Base-by-base conservation (phyloP, 2,888 invertebrate species). In the Pandemis heparana region DNA sequence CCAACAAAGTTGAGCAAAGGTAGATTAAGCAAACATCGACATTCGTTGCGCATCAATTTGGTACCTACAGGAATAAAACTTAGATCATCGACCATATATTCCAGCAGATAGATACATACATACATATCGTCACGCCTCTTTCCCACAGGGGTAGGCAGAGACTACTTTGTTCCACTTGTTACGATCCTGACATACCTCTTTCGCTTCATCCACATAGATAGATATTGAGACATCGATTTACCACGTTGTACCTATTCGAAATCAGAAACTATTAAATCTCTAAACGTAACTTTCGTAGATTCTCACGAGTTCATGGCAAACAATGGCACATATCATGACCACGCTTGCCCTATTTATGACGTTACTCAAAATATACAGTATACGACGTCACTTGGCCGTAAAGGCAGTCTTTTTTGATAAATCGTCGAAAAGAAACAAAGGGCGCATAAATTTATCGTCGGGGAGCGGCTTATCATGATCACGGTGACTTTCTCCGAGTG, bases 401-500 rank as follows among this genome's bases (percentile, higher is more conserved):
- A 87, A 85, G 84, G 83, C 85, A 80, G 80, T 82, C 78, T 84
- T 89, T 91, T 91, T 91, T 92, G 90, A 92, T 92, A 90, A 90
- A 92, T 92, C 86, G 86, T 85, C 81, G 88, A 90, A 91, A 92
- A 92, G 90, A 92, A 91, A 93, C 92, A 94, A 94, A 94, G 92
- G 91, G 85, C 89, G 87, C 89, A 93, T 93, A 93, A 92, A 94
- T 92, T 92, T 89, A 90, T 89, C 86, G 88, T 78, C 82, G 80
- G 82, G 83, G 82, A 82, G 85, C 83, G 83, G 86, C 89, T 92
- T 93, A 93, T 93, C 92, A 88, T 87, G 92, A 92, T 92, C 88
- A 82, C 79, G 85, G 80, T 83, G 85, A 91, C 93, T 93, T 93
- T 94, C 94, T 90, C 92, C 83, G 83, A 85, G 88, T 89, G 87